Evolutionary conservation across 2,797 vertebrate species (phyloP), one percentile per base, ranked within the genome.

Genomic region (Danio kyathit): DNA sequence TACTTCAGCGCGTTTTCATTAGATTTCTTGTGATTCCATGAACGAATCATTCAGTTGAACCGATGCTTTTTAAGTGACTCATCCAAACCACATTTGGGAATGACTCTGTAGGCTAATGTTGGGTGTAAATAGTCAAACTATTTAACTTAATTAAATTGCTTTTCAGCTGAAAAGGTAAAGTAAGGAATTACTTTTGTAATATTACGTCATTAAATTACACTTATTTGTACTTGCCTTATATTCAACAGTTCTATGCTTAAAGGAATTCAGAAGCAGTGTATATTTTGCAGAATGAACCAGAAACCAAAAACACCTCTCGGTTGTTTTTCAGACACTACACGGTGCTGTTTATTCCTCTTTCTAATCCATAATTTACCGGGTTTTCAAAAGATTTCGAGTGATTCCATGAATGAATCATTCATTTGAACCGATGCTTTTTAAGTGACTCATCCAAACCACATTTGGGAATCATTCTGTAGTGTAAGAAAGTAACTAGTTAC

Each of bases 241-340:
- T 1, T 29, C 29, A 29, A 29, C 29, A 29, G 29, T 29, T 29
- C 29, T 29, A 29, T 29, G 29, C 29, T 29, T 29, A 29, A 29
- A 29, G 29, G 29, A 29, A 29, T 29, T 29, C 3, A 29, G 29
- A 29, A 29, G 29, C 29, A 29, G 29, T 29, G 29, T 29, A 29
- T 29, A 3, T 29, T 3, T 29, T 29, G 29, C 29, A 29, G 29
- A 29, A 29, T 71, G 88, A 88, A n/a, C n/a, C 89, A 91, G 85
- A 60, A 60, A 80, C 41, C 71, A 79, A 71, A 74, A 76, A 74
- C 38, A 66, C 66, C 16, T 40, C 11, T 71, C 41, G 40, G 7
- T 9, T 14, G 40, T 51, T 46, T 57, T 29, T 29, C 29, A 16
- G 2, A 9, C 43, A 6, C 10, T 43, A 56, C 13, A 61, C 41